Evolutionary conservation across 2,797 vertebrate species (phyloP), one percentile per base, ranked within the genome.

Genomic region (Rachycentron canadum): DNA sequence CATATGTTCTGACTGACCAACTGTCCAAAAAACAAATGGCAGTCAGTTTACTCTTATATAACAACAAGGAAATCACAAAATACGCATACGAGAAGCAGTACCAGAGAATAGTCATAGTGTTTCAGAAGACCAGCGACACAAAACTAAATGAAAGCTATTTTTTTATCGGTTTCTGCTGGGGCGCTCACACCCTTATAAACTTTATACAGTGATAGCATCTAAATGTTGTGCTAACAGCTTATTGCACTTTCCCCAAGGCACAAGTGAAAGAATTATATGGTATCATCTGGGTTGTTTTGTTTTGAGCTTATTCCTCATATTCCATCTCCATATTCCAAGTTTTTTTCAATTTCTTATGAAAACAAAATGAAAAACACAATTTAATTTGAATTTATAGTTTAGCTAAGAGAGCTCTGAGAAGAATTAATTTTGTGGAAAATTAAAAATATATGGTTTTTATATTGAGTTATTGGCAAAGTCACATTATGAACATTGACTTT

Each of bases 401-500:
- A 50, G 49, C 5, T 25, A 14, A 26, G 4, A 56, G 41, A 32
- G 10, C 23, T 56, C 12, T 2, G 3, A 36, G 16, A 63, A 19
- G n/a, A n/a, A 55, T 56, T 36, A 9, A 61, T 56, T 50, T 23
- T 50, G 47, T 5, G 10, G 47, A 10, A 21, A 50, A 25, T 50
- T 50, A 23, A 50, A 45, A 45, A 23, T 12, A n/a, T 23, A 4
- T 1, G 21, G 4, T 49, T 49, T n/a, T 23, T 52, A 6, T 52
- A 7, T n/a, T 23, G 8, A 30, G 28, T 47, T 55, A 21, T 21
- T 41, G 11, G 2, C 25, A 47, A 60, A 60, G 21, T 40, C 55
- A 17, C 10, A 14, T 7, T 25, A 13, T 7, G 11, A 52, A 62
- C 21, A 59, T 61, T 78, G 63, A 30, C 49, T 65, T 83, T 53